These are phyloP conservation scores for Dipus sagitta DNA, from an alignment of 2,797 vertebrate genomes.

Conservation along the genomic window DNA sequence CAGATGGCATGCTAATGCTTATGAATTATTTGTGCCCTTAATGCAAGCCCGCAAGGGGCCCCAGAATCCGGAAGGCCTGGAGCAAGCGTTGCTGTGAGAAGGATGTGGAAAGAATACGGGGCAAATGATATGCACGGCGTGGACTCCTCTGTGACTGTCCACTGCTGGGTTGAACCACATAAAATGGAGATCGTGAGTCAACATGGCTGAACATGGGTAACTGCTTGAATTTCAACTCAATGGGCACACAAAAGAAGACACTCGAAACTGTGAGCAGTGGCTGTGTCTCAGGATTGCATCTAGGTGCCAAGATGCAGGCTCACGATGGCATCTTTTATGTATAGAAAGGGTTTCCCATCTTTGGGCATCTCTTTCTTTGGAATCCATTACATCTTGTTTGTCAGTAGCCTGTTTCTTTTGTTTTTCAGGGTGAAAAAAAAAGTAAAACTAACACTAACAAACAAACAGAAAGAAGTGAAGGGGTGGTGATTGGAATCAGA, in stretches of 20 bases:
- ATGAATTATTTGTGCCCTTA: conserved; percentile 83
- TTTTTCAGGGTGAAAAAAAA: background rate
- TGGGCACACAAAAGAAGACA: background rate
- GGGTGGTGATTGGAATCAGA: too few species aligned
- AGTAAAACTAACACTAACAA: conserved; percentile 24
- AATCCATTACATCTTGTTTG: conserved; percentile 30
- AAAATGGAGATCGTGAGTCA: background rate
- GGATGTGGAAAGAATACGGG: background rate
- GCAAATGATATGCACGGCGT: background rate
- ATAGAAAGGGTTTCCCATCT: background rate
- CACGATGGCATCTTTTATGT: background rate
- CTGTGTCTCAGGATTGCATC: background rate
- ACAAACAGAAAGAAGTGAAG: conserved; percentile 10
- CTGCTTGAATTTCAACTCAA: background rate
- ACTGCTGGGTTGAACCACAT: background rate
- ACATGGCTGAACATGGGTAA: background rate
- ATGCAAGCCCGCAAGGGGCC: conserved; percentile 51
- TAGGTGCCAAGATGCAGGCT: background rate
- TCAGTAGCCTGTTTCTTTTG: conserved; percentile 8
- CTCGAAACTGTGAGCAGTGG: background rate
- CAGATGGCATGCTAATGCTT: conserved; percentile 68
- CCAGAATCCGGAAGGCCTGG: background rate
- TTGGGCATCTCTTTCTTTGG: conserved; percentile 9
- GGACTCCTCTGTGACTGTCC: background rate
- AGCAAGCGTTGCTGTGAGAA: conserved; percentile 15